A percentile compares a stretch with the other conserved stretches of the same genome.
Evolutionary conservation across 2,888 invertebrate genomes (phyloP).

Genomic region (Cerceris rybyensis): DNA sequence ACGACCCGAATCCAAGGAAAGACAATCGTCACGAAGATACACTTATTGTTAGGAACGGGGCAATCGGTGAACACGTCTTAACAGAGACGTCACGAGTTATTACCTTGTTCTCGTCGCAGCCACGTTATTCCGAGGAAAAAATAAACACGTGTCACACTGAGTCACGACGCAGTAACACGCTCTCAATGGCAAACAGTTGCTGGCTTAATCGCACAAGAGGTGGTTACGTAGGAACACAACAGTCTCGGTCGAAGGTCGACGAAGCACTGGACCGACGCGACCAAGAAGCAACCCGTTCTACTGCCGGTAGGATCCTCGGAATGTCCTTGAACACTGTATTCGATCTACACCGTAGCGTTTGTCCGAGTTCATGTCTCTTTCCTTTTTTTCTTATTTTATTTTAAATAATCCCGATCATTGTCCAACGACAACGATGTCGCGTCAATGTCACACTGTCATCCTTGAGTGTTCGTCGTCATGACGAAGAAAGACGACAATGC

Average conservation of each 20-base stretch:
- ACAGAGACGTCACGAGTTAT: constrained; percentile 51
- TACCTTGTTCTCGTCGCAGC: constrained; percentile 62
- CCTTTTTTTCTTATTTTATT: no score
- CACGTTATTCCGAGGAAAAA: constrained; percentile 63
- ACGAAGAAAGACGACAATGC: constrained; percentile 31
- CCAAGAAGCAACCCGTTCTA: constrained; percentile 40
- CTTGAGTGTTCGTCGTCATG: constrained; percentile 55
- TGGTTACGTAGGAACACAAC: constrained; percentile 56
- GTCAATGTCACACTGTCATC: constrained; percentile 52
- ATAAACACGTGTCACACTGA: constrained; percentile 66
- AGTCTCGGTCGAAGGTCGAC: constrained; percentile 58
- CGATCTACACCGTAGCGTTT: constrained; percentile 37
- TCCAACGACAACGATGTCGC: constrained; percentile 18
- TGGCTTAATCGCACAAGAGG: constrained; percentile 22
- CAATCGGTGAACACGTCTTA: constrained; percentile 38
- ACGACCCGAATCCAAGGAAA: neutral
- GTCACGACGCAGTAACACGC: constrained; percentile 52
- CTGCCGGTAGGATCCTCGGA: constrained; percentile 46
- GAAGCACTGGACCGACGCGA: constrained; percentile 53
- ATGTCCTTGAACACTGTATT: constrained; percentile 46
- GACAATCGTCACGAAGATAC: constrained; percentile 21
- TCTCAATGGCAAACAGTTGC: constrained; percentile 27
- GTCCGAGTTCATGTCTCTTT: constrained; percentile 38
- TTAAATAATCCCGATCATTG: constrained; percentile 21
- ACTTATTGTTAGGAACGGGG: constrained; percentile 20